A percentile compares a stretch with the other conserved stretches of the same genome.
Evolutionary conservation across 2,888 invertebrate genomes (phyloP).

Genomic region (Drosophila prostipennis): DNA sequence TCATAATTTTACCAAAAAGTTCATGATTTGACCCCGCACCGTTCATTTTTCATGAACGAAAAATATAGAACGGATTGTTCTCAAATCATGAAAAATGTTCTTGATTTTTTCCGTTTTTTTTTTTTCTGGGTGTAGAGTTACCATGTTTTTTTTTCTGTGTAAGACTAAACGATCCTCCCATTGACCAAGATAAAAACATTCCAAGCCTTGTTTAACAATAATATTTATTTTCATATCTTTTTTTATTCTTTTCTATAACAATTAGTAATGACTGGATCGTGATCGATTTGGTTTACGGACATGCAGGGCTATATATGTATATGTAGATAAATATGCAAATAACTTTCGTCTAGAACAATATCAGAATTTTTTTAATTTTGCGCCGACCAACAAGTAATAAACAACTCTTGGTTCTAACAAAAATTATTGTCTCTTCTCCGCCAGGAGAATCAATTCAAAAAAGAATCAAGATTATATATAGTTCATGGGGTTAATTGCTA

Average conservation of each 20-base stretch:
- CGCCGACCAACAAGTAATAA: constrained; percentile 5
- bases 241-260: constrained; percentile 18
- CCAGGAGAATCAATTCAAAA: constrained; percentile 1
- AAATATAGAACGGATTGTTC: too few species aligned
- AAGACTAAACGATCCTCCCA: background rate
- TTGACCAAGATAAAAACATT: background rate
- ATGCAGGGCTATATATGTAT: constrained; percentile 5
- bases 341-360: constrained; percentile 27
- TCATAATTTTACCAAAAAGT: too few species aligned
- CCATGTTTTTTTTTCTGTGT: too few species aligned
- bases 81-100: too few species aligned
- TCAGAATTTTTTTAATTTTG: constrained; percentile 6
- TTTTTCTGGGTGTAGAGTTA: too few species aligned
- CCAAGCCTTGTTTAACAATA: constrained; percentile 27
- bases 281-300: constrained; percentile 26
- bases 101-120: too few species aligned
- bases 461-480: constrained; percentile 16
- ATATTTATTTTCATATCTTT: constrained; percentile 20
- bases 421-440: constrained; percentile 43
- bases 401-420: constrained; percentile 29
- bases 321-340: constrained; percentile 20
- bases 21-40: too few species aligned
- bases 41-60: too few species aligned
- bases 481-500: constrained; percentile 27
- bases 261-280: constrained; percentile 40